Percentiles rank a stretch among this genome's conserved stretches.
These are phyloP conservation scores for Mesocricetus auratus DNA, from an alignment of 2,113 vertebrate genomes.

Conservation along the genomic window DNA sequence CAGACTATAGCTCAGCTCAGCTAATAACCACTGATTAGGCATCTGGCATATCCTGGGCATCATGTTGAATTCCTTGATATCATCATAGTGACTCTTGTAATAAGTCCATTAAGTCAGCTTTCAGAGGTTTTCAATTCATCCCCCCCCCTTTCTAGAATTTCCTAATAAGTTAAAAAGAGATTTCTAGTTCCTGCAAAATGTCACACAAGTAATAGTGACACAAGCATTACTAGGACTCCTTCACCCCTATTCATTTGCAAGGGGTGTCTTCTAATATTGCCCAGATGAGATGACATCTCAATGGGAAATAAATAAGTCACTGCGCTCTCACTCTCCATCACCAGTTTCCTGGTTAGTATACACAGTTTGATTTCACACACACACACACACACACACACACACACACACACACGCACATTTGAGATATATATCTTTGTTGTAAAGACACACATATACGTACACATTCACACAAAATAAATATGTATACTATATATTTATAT, in stretches of 20 bases:
- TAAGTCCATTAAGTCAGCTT: conserved; percentile 27
- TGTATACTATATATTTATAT: background rate
- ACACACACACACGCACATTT: background rate
- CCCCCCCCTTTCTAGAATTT: conserved; percentile 8
- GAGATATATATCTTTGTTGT: background rate
- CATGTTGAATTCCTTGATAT: conserved; percentile 36
- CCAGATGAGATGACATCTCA: conserved; percentile 14
- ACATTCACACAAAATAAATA: background rate
- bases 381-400: background rate
- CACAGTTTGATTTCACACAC: background rate
- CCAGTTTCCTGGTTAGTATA: background rate
- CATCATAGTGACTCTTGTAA: conserved; percentile 49
- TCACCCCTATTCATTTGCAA: conserved; percentile 9
- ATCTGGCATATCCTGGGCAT: background rate
- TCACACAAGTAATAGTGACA: conserved; percentile 46
- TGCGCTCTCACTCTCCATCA: conserved; percentile 9
- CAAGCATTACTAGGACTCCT: background rate
- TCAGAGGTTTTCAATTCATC: background rate
- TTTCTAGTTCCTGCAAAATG: conserved; percentile 30
- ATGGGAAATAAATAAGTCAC: background rate
- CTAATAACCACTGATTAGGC: conserved; percentile 32
- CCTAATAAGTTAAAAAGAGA: conserved; percentile 57
- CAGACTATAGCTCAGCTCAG: conserved; percentile 15
- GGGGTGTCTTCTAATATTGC: background rate
- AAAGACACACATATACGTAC: background rate